phyloP scores from a whole-genome alignment of 2,113 vertebrate species.

The Gymnogyps californianus region DNA sequence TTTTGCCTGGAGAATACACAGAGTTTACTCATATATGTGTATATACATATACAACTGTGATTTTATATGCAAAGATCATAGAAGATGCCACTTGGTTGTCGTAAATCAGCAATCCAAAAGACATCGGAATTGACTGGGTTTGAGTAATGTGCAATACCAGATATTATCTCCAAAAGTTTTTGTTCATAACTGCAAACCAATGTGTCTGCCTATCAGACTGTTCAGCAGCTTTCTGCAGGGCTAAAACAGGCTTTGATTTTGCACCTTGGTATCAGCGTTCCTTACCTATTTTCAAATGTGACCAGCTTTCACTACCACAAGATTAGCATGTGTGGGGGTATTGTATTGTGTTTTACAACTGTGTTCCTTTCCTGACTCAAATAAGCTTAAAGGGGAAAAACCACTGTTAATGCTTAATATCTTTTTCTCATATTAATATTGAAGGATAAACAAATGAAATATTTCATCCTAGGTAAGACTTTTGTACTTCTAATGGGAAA shows the following conservation, averaged over 20 bases:
- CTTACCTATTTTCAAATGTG: neutral
- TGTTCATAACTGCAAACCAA: neutral
- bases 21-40: neutral
- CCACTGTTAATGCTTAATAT: neutral
- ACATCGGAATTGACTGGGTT: neutral
- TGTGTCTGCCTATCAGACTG: neutral
- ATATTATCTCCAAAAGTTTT: neutral
- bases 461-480: neutral
- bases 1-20: neutral
- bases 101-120: neutral
- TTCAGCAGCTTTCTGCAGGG: neutral
- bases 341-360: neutral
- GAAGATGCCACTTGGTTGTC: neutral
- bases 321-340: neutral
- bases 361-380: neutral
- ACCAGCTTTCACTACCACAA: neutral
- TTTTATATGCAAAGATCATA: neutral
- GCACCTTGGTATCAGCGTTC: neutral
- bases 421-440: neutral
- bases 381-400: neutral
- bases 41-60: neutral
- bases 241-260: conserved; percentile 6
- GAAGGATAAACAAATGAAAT: neutral
- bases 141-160: neutral
- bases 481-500: neutral